Conservation (phyloP, 2,113 vertebrate genomes). For the Aleadryas rufinucha region DNA sequence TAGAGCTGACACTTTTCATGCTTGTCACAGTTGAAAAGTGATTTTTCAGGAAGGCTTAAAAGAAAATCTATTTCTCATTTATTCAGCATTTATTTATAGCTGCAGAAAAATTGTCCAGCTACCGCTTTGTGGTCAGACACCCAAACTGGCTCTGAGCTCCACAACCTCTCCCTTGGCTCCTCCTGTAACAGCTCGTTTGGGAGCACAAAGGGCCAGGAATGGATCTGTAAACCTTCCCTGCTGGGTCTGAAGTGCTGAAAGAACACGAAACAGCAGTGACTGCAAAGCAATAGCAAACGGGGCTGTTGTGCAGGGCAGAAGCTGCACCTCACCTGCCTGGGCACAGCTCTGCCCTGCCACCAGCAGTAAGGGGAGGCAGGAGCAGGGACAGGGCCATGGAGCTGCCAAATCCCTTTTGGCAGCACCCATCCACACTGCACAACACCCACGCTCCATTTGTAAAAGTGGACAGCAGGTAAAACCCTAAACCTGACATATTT, state of each 20-base stretch:
- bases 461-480: background rate
- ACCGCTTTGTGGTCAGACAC: background rate
- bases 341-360: background rate
- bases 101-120: conserved; percentile 16
- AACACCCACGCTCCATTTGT: background rate
- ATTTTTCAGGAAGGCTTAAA: conserved; percentile 35
- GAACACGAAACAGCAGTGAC: background rate
- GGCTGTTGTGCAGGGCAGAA: background rate
- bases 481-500: background rate
- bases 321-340: background rate
- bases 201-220: background rate
- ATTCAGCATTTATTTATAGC: conserved; percentile 43
- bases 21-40: conserved; percentile 23
- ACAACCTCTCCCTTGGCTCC: background rate
- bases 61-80: conserved; percentile 60
- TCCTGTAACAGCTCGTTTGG: background rate
- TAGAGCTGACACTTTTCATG: background rate
- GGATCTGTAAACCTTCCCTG: background rate
- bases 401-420: background rate
- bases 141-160: background rate
- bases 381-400: background rate
- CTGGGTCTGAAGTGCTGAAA: background rate
- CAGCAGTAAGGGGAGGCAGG: background rate
- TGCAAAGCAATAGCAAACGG: background rate
- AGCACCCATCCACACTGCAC: background rate